Base-by-base conservation (phyloP, 2,797 vertebrate genomes). In the Spea hammondii region DNA sequence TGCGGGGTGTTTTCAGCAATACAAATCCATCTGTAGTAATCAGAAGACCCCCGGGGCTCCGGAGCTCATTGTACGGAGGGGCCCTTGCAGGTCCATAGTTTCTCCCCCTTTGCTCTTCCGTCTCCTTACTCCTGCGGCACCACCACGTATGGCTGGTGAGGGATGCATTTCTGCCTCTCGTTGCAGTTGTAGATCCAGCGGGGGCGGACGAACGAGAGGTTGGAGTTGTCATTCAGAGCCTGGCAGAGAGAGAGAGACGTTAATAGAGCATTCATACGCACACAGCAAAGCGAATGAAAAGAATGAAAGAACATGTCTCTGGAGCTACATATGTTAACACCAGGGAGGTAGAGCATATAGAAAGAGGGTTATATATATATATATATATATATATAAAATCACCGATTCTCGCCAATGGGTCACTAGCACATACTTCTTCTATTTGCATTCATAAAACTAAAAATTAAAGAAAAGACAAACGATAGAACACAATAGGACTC, bases 131-230 rank as follows among this genome's bases (percentile, higher is more conserved):
- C 84, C 67, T 92, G 88, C 8, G 95, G 95, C 8, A 96, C 95
- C 4, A 97, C 96, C 0, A 94, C 89, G 46, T 93, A 95, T 0
- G 94, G 95, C 84, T 97, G 96, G 68, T 97, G 92, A 4, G 95
- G 96, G 67, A 97, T 88, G 74, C 94, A 79, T 84, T 91, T 95
- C 77, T 94, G 95, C 5, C 93, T 90, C 53, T 95, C 91, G 3
- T 92, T 96, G 85, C 96, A 95, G 7, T 90, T 90, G 75, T 95
- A 95, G 85, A 97, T 96, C 95, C 95, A 97, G 0, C 92, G 84
- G 0, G 95, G 95, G 50, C 95, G 95, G 65, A 97, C 95, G 10
- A 97, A 96, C 59, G 93, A 94, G 84, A 97, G 87, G 76, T 88
- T 93, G 55, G 89, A 84, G 65, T 97, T 96, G 59, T 96, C 95